Conservation (phyloP, 1,140 invertebrate species). For the Hylyphantes graminicola region DNA sequence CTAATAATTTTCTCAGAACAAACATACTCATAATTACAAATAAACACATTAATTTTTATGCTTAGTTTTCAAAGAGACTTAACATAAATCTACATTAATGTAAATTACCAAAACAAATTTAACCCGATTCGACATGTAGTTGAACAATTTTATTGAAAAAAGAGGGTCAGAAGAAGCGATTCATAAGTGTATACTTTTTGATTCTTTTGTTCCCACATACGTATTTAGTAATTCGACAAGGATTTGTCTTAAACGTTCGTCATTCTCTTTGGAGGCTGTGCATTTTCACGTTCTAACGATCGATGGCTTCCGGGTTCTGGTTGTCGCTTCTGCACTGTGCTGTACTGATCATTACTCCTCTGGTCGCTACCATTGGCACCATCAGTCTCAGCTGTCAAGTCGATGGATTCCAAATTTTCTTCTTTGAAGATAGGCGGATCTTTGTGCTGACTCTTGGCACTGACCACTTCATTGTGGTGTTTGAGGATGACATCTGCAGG, state of each 20-base stretch:
- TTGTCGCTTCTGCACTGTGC: not conserved
- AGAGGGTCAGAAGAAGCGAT: not conserved
- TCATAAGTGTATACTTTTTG: not conserved
- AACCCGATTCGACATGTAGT: not conserved
- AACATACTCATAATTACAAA: too few species aligned
- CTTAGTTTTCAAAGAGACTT: too few species aligned
- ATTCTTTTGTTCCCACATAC: not conserved
- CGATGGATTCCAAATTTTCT: conserved; percentile 5
- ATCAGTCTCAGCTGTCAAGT: not conserved
- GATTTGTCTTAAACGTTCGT: conserved; percentile 12
- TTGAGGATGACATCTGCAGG: conserved; percentile 61
- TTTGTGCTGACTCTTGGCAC: conserved; percentile 66
- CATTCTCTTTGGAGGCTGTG: conserved; percentile 35
- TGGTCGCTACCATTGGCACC: not conserved
- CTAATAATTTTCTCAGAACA: too few species aligned
- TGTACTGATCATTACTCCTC: conserved; percentile 13
- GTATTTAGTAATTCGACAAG: not conserved
- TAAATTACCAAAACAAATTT: not conserved
- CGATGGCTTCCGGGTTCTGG: not conserved
- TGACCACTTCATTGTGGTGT: conserved; percentile 62
- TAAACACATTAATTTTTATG: too few species aligned
- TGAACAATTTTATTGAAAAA: not conserved
- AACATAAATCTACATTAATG: not conserved
- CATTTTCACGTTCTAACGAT: not conserved
- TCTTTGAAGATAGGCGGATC: conserved; percentile 75